These are phyloP conservation scores for Neuroscelio doddi DNA, from an alignment of 2,888 invertebrate species.

Conservation along the genomic window DNA sequence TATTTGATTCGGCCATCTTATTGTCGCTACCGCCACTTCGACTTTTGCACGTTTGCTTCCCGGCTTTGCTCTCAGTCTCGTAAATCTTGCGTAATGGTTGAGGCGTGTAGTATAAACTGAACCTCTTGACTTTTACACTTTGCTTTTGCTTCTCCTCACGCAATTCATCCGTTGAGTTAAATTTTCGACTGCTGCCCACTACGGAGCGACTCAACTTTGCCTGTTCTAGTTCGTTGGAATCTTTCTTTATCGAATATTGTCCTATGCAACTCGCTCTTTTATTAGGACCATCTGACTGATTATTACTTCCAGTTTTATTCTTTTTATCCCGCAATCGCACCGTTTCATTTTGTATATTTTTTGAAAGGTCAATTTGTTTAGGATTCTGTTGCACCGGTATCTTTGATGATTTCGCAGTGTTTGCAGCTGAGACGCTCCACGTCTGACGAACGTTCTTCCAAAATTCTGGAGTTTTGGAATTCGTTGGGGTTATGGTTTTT, in stretches of 20 bases:
- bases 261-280: conserved; percentile 58
- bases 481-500: conserved; percentile 7
- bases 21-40: conserved; percentile 32
- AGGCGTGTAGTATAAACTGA: conserved; percentile 66
- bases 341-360: conserved; percentile 47
- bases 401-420: conserved; percentile 37
- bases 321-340: conserved; percentile 55
- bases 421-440: background rate
- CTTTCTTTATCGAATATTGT: conserved; percentile 47
- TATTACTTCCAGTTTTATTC: conserved; percentile 24
- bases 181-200: conserved; percentile 50
- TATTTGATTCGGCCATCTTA: conserved; percentile 37
- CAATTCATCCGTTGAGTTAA: conserved; percentile 59
- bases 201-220: conserved; percentile 15
- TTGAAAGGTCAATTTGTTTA: conserved; percentile 24
- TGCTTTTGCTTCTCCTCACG: conserved; percentile 54
- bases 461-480: conserved; percentile 6
- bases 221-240: conserved; percentile 20
- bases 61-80: conserved; percentile 49
- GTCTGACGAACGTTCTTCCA: conserved; percentile 16
- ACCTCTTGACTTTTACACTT: conserved; percentile 55
- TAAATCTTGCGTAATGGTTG: conserved; percentile 62
- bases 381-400: conserved; percentile 51
- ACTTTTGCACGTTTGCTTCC: conserved; percentile 45
- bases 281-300: conserved; percentile 24